Base-by-base conservation (phyloP, 2,113 vertebrate genomes). In the Microtus montanus region DNA sequence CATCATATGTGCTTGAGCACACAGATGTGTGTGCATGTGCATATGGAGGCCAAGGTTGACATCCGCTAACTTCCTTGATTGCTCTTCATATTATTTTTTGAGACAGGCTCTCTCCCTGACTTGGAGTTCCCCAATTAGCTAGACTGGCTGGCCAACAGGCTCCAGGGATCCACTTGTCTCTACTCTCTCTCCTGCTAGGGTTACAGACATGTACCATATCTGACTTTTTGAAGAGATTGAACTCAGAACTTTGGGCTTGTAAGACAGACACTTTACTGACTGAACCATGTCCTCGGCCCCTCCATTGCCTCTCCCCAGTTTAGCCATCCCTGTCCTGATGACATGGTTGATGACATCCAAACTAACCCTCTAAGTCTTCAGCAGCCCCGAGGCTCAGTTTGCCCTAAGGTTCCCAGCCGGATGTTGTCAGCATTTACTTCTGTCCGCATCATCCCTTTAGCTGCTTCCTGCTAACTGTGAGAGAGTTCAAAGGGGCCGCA, bases 361-460 rank as follows among this genome's bases (percentile, higher is more conserved):
- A 82, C 71, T 95, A 80, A 75, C 49, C 79, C 79, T 68, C 58
- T 47, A 89, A 84, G 49, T 92, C 79, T 82, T 75, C 11, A 0
- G 19, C 35, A 54, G 14, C 61, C 80, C 70, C 49, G 8, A 78
- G 73, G 66, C 49, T 93, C 84, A 93, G 91, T 89, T 79, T 92
- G 94, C 71, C 49, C 84, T 77, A 63, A 91, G 87, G 47, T 15
- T 88, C 58, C 41, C 68, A 5, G 47, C 52, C 17, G 58, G 47
- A 66, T 73, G 38, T 78, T 83, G 52, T 96, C 95, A 95, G 20
- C 26, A 24, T 88, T 92, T 87, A 86, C 84, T 92, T 92, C 66
- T 20, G 28, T n/a, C 28, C 4, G 41, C 52, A 10, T 30, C 52
- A 1, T 68, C 54, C 58, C 87, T 71, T 38, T 44, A n/a, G 54